Percentiles rank a stretch among this genome's conserved stretches.
Conservation (phyloP, 2,797 vertebrate genomes). For the Gymnothorax javanicus region DNA sequence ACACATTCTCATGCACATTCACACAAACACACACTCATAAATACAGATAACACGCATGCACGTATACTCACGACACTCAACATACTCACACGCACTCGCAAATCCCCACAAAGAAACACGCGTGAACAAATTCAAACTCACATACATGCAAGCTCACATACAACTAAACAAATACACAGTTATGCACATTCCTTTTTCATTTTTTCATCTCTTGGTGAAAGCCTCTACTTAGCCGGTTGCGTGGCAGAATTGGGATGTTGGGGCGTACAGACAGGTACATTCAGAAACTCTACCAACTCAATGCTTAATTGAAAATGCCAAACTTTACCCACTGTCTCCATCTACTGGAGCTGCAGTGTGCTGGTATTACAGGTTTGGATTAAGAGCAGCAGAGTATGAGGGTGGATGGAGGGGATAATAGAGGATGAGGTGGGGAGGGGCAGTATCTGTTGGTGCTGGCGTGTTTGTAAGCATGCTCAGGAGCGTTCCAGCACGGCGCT, state of each 20-base stretch:
- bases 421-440: not conserved
- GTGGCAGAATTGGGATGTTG: not conserved
- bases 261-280: not conserved
- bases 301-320: not conserved
- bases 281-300: not conserved
- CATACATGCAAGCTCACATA: not conserved
- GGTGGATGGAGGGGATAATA: not conserved
- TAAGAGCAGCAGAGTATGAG: not conserved
- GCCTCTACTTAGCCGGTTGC: not conserved
- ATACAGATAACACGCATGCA: no score
- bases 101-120: no score
- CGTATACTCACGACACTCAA: no score
- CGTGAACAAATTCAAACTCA: no score
- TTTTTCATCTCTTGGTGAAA: not conserved
- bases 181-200: not conserved
- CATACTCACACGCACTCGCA: no score
- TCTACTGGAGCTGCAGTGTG: conserved; percentile 7
- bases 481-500: conserved; percentile 14
- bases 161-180: not conserved
- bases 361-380: not conserved
- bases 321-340: conserved; percentile 32
- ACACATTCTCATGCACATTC: no score
- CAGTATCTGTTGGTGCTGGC: not conserved
- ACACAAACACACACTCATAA: no score
- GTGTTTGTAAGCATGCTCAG: conserved; percentile 14